Conservation (phyloP, 1,140 invertebrate species). For the Thalassaphorura encarpata region DNA sequence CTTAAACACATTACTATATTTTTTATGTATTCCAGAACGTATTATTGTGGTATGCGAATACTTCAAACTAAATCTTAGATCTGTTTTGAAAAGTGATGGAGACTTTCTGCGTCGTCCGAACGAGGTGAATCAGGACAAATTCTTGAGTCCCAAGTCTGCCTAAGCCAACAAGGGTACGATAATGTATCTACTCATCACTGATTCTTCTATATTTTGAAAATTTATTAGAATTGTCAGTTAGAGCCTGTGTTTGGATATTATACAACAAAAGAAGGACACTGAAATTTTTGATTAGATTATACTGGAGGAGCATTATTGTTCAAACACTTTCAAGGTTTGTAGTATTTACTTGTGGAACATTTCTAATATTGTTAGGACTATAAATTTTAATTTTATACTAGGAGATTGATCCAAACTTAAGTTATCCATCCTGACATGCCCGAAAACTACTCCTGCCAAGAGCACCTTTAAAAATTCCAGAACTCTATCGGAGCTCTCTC, state of each 20-base stretch:
- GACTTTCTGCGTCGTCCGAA: constrained; percentile 34
- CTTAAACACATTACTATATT: no score
- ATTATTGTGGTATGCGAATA: constrained; percentile 82
- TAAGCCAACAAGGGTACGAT: constrained; percentile 52
- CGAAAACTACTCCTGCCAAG: constrained; percentile 26
- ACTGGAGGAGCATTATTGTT: constrained; percentile 60
- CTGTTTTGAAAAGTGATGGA: constrained; percentile 32
- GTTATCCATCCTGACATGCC: constrained; percentile 32
- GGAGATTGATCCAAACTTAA: constrained; percentile 14
- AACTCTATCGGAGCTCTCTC: no score
- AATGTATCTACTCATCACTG: constrained; percentile 3
- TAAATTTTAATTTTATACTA: constrained; percentile 10
- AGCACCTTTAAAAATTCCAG: no score
- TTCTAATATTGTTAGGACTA: background rate
- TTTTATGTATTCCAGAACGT: constrained; percentile 72
- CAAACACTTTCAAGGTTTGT: constrained; percentile 52
- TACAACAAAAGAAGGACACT: constrained; percentile 63
- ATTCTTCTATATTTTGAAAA: background rate
- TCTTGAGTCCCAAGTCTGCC: constrained; percentile 57
- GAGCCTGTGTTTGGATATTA: constrained; percentile 71
- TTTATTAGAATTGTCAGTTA: constrained; percentile 56
- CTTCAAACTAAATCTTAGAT: constrained; percentile 52
- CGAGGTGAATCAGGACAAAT: constrained; percentile 56
- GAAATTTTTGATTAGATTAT: constrained; percentile 80
- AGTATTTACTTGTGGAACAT: background rate